Base-by-base conservation (phyloP, 2,888 invertebrate species). In the Pseudoips prasinana region DNA sequence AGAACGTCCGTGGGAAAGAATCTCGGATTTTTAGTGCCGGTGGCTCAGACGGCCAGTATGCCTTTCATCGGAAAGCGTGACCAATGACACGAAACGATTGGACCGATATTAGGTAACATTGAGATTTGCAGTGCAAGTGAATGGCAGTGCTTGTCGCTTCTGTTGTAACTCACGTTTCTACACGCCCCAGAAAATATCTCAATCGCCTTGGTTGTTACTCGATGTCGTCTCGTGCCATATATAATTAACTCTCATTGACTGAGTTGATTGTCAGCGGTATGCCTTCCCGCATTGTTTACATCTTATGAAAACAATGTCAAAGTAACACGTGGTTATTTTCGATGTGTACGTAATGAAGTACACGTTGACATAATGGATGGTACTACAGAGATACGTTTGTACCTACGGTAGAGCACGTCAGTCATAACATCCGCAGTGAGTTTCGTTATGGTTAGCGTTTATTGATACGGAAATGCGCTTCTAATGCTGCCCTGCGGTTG, bases 161-260 rank as follows among this genome's bases (percentile, higher is more conserved):
- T 73, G 72, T 66, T 68, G 71, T 73, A 76, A 75, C 75, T 69
- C 67, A 73, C 64, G 65, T 66, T 64, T 63, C 52, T 46, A 58
- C 7, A 20, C 58, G 60, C 63, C 60, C 7, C 52, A 48, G 48
- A 39, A 59, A 46, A 53, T 49, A 38, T 46, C 40, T 29, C 49
- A 48, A 51, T 51, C 35, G 41, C 32, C 39, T 37, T 30, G 37
- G 45, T 36, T 60, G 22, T 23, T 24, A 62, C 52, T 52, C 64
- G 60, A 59, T 71, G 72, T 72, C 69, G 72, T 70, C 68, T 70
- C 64, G 56, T 65, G 64, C 63, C 71, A 65, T 59, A 69, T 66
- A 69, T 69, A 76, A 80, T 81, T 79, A 74, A 68, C 68, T 67
- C 64, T 64, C 73, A 75, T 80, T 81, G 76, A 74, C 73, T 71